phyloP scores from a whole-genome alignment of 1,140 invertebrate species.

The Achatina immaculata region DNA sequence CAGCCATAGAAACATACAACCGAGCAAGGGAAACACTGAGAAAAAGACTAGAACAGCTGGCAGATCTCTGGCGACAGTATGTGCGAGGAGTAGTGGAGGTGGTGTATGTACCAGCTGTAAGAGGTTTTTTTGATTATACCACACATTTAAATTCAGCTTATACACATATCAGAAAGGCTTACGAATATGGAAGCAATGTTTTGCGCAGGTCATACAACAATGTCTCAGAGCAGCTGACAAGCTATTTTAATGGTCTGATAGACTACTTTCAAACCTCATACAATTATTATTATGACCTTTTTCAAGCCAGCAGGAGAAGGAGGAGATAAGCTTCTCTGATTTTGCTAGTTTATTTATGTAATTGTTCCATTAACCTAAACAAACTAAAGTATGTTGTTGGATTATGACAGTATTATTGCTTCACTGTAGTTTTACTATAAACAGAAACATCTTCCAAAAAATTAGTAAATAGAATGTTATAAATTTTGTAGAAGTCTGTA shows the following conservation, averaged over 20 bases:
- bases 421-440: too few relatives aligned
- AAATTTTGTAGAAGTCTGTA: too few relatives aligned
- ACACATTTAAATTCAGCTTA: constrained; percentile 35
- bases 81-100: constrained; percentile 36
- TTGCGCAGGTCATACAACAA: constrained; percentile 14
- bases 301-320: not conserved
- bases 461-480: too few relatives aligned
- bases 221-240: constrained; percentile 19
- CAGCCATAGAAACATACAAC: constrained; percentile 22
- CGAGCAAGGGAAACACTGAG: constrained; percentile 35
- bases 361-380: too few relatives aligned
- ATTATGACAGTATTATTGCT: too few relatives aligned
- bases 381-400: too few relatives aligned
- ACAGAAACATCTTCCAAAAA: too few relatives aligned
- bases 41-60: constrained; percentile 38
- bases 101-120: constrained; percentile 38
- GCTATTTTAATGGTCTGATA: constrained; percentile 11
- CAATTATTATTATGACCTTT: constrained; percentile 35
- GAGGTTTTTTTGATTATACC: constrained; percentile 15
- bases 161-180: constrained; percentile 41
- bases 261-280: constrained; percentile 18
- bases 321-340: too few relatives aligned
- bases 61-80: constrained; percentile 41
- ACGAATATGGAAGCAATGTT: constrained; percentile 42
- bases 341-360: too few relatives aligned